Conservation (phyloP, 1,140 invertebrate species). For the Hestina assimilis region DNA sequence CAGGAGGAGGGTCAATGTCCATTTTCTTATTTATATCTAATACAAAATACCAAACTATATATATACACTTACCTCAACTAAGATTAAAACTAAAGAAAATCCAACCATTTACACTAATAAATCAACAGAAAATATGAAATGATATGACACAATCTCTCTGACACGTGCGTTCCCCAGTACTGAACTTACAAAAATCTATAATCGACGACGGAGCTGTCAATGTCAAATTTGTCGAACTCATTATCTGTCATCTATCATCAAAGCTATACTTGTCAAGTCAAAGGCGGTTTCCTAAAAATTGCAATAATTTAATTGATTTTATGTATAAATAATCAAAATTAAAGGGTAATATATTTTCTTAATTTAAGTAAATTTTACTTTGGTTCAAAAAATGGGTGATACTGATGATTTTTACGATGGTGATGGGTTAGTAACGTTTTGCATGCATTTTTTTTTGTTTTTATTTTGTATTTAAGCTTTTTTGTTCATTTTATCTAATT, state of each 20-base stretch:
- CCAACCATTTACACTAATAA: no score
- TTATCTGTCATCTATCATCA: not conserved
- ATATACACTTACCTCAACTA: no score
- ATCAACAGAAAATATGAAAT: no score
- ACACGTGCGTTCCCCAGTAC: no score
- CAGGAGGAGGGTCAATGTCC: no score
- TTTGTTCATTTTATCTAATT: no score
- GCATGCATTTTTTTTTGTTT: slow-evolving; percentile 32
- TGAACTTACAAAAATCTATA: no score
- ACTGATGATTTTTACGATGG: slow-evolving; percentile 68
- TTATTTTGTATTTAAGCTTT: slow-evolving; percentile 12
- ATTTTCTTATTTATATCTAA: no score
- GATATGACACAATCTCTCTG: no score
- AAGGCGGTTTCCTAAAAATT: slow-evolving; percentile 1
- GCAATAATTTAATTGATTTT: slow-evolving; percentile 10
- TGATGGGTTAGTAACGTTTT: slow-evolving; percentile 68
- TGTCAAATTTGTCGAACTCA: not conserved
- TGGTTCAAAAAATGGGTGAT: slow-evolving; percentile 54
- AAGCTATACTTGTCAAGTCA: not conserved
- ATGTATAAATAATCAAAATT: slow-evolving; percentile 21
- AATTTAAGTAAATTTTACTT: slow-evolving; percentile 22
- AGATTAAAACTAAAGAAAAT: no score
- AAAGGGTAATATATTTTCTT: slow-evolving; percentile 46
- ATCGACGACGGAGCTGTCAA: no score
- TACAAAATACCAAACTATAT: no score